phyloP scores from a whole-genome alignment of 2,888 invertebrate species.

The Netelia inedita region DNA sequence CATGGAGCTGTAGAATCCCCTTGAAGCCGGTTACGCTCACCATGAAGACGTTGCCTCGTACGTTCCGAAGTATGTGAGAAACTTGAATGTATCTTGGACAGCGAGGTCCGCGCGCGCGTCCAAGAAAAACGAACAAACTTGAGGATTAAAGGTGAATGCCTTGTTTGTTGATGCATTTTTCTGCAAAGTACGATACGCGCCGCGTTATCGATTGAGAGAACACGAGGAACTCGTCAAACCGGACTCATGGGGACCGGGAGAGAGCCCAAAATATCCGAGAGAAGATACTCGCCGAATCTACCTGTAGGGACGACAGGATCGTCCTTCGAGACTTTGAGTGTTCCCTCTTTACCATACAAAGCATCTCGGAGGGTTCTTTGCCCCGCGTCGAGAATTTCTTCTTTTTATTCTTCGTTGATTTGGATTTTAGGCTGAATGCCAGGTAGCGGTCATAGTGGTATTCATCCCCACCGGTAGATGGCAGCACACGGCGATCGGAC shows the following conservation, averaged over 20 bases:
- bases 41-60: background rate
- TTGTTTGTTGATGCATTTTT: slow-evolving; percentile 41
- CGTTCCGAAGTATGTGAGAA: background rate
- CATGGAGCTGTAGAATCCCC: slow-evolving; percentile 46
- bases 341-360: background rate
- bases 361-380: slow-evolving; percentile 1
- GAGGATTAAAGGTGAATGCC: slow-evolving; percentile 17
- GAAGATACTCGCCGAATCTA: slow-evolving; percentile 32
- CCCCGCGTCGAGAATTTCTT: background rate
- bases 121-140: background rate
- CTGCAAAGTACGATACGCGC: slow-evolving; percentile 38
- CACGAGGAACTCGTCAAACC: slow-evolving; percentile 79
- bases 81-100: background rate
- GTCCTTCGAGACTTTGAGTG: background rate
- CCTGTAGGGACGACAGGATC: slow-evolving; percentile 1
- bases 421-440: too few relatives aligned
- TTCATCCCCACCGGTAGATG: too few relatives aligned
- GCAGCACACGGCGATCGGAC: too few relatives aligned
- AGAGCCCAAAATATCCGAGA: slow-evolving; percentile 74
- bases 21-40: slow-evolving; percentile 55
- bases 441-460: too few relatives aligned
- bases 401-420: too few relatives aligned
- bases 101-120: background rate
- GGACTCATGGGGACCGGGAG: slow-evolving; percentile 73
- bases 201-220: slow-evolving; percentile 76